Evolutionary conservation across 2,797 vertebrate genomes (phyloP).

Genomic region (Orientallactaga sibirica): DNA sequence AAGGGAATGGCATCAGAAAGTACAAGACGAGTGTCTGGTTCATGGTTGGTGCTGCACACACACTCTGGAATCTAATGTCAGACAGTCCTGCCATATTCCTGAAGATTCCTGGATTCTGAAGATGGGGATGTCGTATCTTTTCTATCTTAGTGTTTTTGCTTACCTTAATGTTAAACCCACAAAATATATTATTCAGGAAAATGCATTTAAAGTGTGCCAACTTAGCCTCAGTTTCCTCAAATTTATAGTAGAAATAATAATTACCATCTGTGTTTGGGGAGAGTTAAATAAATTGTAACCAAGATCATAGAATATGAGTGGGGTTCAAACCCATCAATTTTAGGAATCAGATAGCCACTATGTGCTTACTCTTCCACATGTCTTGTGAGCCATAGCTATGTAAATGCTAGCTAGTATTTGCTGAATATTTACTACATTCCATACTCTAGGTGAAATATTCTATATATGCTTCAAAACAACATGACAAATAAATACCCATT

Average conservation of each 20-base stretch:
- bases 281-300: neutral
- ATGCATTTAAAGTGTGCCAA: neutral
- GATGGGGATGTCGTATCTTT: rapidly evolving
- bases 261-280: neutral
- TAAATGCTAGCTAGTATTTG: neutral
- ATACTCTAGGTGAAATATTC: no score
- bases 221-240: neutral
- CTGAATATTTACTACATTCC: neutral
- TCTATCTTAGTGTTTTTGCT: neutral
- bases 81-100: no score
- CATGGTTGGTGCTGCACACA: rapidly evolving
- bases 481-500: neutral
- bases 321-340: neutral
- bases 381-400: neutral
- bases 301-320: neutral
- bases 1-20: no score
- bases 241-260: neutral
- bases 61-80: no score
- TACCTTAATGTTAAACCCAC: neutral
- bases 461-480: neutral
- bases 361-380: neutral
- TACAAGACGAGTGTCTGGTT: rapidly evolving
- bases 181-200: neutral
- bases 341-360: neutral
- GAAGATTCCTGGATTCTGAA: neutral